Conservation (phyloP, 2,888 invertebrate species). For the Euphydryas editha region DNA sequence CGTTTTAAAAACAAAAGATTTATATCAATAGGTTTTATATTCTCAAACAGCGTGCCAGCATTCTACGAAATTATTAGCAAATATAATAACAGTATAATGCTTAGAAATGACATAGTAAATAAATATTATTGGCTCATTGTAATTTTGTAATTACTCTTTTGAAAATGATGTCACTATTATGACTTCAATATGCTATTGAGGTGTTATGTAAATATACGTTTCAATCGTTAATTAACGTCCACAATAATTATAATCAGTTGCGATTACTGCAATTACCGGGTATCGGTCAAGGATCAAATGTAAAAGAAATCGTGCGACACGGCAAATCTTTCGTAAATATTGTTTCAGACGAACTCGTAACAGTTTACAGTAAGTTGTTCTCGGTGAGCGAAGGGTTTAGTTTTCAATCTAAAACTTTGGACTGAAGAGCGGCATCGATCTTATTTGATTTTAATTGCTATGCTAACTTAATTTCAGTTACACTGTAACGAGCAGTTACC, state of each 20-base stretch:
- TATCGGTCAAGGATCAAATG: slow-evolving; percentile 74
- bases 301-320: slow-evolving; percentile 68
- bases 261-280: slow-evolving; percentile 61
- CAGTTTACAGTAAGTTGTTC: slow-evolving; percentile 13
- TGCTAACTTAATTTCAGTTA: slow-evolving; percentile 36
- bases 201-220: slow-evolving; percentile 26
- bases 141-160: slow-evolving; percentile 11
- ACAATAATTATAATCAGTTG: slow-evolving; percentile 43
- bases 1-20: not conserved
- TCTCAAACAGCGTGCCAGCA: slow-evolving; percentile 8
- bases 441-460: slow-evolving; percentile 39
- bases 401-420: slow-evolving; percentile 44
- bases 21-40: not conserved
- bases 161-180: slow-evolving; percentile 16
- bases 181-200: slow-evolving; percentile 20
- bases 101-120: slow-evolving; percentile 20
- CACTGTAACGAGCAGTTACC: slow-evolving; percentile 23
- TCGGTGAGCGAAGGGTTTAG: slow-evolving; percentile 33
- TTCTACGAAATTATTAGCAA: slow-evolving; percentile 10
- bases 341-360: slow-evolving; percentile 18
- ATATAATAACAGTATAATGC: slow-evolving; percentile 9
- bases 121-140: slow-evolving; percentile 22
- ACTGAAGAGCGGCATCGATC: slow-evolving; percentile 35
- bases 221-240: slow-evolving; percentile 24
- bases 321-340: slow-evolving; percentile 42